A percentile compares a stretch with the other conserved stretches of the same genome.
Conservation (phyloP, 2,888 invertebrate genomes). For the Neoitamus cyanurus region DNA sequence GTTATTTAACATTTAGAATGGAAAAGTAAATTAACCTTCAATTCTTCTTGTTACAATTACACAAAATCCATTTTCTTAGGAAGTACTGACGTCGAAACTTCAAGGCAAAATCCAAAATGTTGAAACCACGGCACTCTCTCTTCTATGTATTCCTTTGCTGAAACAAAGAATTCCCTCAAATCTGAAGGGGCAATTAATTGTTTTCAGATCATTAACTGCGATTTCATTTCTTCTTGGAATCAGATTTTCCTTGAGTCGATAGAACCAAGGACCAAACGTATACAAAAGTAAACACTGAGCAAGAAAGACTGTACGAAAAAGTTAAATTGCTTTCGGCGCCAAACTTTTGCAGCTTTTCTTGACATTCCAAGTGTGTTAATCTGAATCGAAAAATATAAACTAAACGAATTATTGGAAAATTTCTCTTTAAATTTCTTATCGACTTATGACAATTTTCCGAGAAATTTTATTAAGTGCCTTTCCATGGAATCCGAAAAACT, state of each 20-base stretch:
- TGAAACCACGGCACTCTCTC: not conserved
- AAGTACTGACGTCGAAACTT: not conserved
- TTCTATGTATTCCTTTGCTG: not conserved
- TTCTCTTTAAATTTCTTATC: not conserved
- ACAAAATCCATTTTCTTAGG: not conserved
- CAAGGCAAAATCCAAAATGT: not conserved
- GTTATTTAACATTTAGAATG: not conserved
- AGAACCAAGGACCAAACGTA: not conserved
- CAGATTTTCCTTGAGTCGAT: not conserved
- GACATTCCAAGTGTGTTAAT: not conserved
- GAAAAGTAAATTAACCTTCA: not conserved
- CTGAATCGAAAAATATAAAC: not conserved
- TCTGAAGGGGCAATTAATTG: not conserved
- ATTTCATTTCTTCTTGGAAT: not conserved
- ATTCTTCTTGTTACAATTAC: not conserved
- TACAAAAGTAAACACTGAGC: not conserved
- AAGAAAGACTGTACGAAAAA: not conserved
- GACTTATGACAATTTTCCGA: not conserved
- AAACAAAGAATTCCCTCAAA: not conserved
- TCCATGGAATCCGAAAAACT: not conserved
- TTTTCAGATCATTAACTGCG: not conserved
- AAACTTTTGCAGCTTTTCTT: not conserved
- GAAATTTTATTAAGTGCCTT: not conserved
- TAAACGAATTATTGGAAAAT: not conserved
- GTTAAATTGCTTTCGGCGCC: not conserved